Evolutionary conservation across 2,113 vertebrate species (phyloP), one percentile per base, ranked within the genome.

Genomic region (Mungos mungo): DNA sequence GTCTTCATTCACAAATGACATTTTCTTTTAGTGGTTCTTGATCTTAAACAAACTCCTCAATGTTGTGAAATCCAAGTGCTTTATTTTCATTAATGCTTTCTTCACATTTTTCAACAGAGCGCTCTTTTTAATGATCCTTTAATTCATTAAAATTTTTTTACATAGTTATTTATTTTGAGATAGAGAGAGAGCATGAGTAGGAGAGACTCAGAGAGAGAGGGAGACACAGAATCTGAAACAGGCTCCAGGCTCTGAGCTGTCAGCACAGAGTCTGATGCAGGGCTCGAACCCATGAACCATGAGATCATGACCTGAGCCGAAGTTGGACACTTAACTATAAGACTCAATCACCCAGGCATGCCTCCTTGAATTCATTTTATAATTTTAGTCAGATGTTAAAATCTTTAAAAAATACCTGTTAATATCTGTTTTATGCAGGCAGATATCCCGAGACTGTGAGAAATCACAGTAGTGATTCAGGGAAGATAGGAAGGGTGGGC

Each of bases 71-170:
- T 83, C 16, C 57, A 54, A 41, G 52, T 54, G 9, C 69, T 86
- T 86, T 94, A 29, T 89, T 92, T 23, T 60, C 7, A 38, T 65
- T 2, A 25, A 57, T 12, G 8, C 77, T 93, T 90, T 94, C 33
- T 33, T 5, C 15, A 57, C 15, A 16, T 83, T 93, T 90, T 94
- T 93, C 68, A 96, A 0, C 65, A 60, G 74, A 81, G 6, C 2
- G 3, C 9, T 92, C 50, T 97, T 90, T 91, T 79, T 76, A 93
- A 66, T 72, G 38, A 50, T 71, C 29, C 45, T 95, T 88, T 69
- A 65, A 80, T 96, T 88, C 31, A 89, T 54, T 16, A 41, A 41
- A 41, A 41, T 41, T 41, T 41, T 41, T 41, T 5, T 41, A 41
- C 5, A 41, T 41, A 41, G 5, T 41, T 41, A 41, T 41, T 41